Evolutionary conservation across 2,797 vertebrate genomes (phyloP).

Genomic region (Clarias fuscus): DNA sequence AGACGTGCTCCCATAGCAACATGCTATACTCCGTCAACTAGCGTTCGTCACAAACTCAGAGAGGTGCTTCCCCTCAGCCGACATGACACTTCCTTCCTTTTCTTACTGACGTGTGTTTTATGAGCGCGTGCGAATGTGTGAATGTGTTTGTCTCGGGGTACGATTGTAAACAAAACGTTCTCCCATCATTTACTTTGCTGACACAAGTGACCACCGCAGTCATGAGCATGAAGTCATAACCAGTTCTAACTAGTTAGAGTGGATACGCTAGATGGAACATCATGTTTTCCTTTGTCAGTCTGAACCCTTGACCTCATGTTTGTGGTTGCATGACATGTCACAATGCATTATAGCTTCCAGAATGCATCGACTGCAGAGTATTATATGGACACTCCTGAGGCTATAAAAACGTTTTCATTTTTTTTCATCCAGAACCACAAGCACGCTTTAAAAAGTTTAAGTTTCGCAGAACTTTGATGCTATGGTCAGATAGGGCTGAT

Average conservation of each 20-base stretch:
- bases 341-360: background rate
- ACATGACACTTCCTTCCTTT: slow-evolving; percentile 70
- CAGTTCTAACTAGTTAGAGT: slow-evolving; percentile 5
- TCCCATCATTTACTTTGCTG: slow-evolving; percentile 47
- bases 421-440: background rate
- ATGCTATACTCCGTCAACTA: slow-evolving; percentile 42
- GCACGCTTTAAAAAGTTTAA: background rate
- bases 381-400: no score
- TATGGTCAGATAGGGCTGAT: background rate
- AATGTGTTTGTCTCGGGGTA: slow-evolving; percentile 37
- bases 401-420: background rate
- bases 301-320: background rate
- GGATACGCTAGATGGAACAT: background rate
- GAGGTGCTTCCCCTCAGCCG: slow-evolving; percentile 67
- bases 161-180: slow-evolving; percentile 52
- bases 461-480: background rate
- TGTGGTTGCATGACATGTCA: background rate
- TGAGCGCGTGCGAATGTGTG: slow-evolving; percentile 50
- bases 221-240: background rate
- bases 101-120: slow-evolving; percentile 35
- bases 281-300: background rate
- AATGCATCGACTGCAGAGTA: background rate
- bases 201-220: slow-evolving; percentile 34
- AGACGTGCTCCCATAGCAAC: slow-evolving; percentile 57
- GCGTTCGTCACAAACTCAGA: background rate